Evolutionary conservation across 2,113 vertebrate genomes (phyloP), one percentile per base, ranked within the genome.

Genomic region (Nymphicus hollandicus): DNA sequence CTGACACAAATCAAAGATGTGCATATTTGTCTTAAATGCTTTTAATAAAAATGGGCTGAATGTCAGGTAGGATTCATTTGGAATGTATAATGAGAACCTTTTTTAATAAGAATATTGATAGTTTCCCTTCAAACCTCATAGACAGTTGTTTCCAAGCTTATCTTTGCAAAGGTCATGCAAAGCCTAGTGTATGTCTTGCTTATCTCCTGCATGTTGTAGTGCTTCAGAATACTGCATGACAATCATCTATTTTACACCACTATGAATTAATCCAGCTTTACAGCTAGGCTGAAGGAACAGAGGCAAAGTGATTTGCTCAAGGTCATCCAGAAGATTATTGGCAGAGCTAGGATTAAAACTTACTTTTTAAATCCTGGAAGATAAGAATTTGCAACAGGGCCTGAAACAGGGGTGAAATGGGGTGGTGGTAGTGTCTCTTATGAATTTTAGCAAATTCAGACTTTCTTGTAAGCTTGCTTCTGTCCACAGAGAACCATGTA

Each of bases 281-380:
- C 13, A 88, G 79, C 16, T 7, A 1, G 66, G 27, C 94, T 95
- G 82, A 88, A 93, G 86, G 92, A 95, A 81, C 85, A 83, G 85
- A 83, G 76, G 82, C 44, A 1, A 74, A 88, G 72, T 6, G n/a
- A 61, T 95, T 96, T 89, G 89, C 81, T 79, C 81, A 93, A 66
- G 94, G 93, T 96, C 94, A 88, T 78, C 61, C 81, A 73, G 73
- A 84, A 92, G 93, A 91, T 95, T 92, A 91, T 93, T 89, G 91
- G 72, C 74, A 88, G 58, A 91, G 28, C 20, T 17, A 28, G 70
- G 86, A 94, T 92, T 94, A 95, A 89, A 95, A 93, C 2, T 96
- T 71, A 7, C 70, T 86, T 94, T 86, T 91, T 33, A 88, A 95
- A 95, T 86, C 86, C 91, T n/a, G 23, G 81, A 76, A 80, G 56